A percentile compares a stretch with the other conserved stretches of the same genome.
phyloP scores from a whole-genome alignment of 2,797 vertebrate species.

The Vespertilio murinus region DNA sequence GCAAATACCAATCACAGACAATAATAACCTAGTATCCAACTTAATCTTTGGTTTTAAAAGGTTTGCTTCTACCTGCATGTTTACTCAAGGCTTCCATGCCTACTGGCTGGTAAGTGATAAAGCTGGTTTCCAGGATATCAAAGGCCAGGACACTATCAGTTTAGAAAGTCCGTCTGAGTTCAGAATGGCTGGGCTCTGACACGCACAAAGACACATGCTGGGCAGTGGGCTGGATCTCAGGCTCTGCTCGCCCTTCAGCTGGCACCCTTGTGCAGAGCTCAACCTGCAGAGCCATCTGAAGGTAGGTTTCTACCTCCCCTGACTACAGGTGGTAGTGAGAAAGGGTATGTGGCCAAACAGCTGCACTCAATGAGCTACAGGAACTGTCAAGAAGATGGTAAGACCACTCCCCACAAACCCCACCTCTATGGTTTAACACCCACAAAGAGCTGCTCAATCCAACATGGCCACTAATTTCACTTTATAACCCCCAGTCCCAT shows the following conservation, averaged over 20 bases:
- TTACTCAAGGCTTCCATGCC: not conserved
- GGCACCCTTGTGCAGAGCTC: not conserved
- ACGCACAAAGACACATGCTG: not conserved
- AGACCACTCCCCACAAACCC: not conserved
- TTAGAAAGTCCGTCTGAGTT: not conserved
- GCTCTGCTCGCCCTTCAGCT: not conserved
- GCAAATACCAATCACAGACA: not conserved
- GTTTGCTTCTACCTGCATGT: not conserved
- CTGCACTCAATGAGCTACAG: not conserved
- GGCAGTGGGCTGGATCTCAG: not conserved
- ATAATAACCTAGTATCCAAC: not conserved
- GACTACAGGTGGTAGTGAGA: accelerated
- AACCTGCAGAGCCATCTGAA: not conserved
- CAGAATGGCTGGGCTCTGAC: not conserved
- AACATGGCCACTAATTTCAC: not conserved
- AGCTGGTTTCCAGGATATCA: not conserved
- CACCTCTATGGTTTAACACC: not conserved
- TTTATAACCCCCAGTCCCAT: not conserved
- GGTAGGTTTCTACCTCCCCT: not conserved
- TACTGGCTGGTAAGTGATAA: not conserved
- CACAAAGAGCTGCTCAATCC: not conserved
- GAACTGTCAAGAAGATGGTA: not conserved
- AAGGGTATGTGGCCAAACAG: not conserved
- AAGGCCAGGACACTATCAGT: not conserved
- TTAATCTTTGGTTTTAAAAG: not conserved